Conservation (phyloP, 1,140 invertebrate species). For the Neodiprion fabricii region DNA sequence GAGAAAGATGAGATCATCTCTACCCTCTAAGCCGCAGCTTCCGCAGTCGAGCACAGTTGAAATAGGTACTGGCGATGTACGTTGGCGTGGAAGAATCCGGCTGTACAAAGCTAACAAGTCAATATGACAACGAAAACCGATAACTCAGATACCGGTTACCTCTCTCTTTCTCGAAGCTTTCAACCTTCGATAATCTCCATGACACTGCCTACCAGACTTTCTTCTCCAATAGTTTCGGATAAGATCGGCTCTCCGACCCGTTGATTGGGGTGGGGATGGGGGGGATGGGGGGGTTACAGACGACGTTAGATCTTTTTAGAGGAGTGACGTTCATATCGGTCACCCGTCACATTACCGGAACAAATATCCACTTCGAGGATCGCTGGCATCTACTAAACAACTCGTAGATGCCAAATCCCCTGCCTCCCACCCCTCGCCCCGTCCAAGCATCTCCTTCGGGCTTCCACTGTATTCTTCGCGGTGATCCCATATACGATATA, state of each 20-base stretch:
- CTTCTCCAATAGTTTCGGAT: background rate
- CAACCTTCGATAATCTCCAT: background rate
- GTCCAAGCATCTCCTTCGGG: too few species aligned
- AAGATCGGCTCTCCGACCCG: background rate
- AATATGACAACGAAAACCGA: background rate
- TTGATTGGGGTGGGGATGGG: background rate
- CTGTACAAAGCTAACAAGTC: background rate
- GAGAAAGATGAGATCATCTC: background rate
- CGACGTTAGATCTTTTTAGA: background rate
- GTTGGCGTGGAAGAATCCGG: constrained; percentile 4
- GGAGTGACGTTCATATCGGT: background rate
- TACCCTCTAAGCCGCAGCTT: background rate
- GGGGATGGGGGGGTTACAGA: background rate
- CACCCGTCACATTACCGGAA: constrained; percentile 31
- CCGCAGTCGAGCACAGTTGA: background rate
- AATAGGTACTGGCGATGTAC: background rate
- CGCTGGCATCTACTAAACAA: constrained; percentile 25
- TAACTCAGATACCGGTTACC: background rate
- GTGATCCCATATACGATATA: too few species aligned
- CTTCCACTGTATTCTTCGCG: too few species aligned
- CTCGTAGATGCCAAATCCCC: constrained; percentile 30
- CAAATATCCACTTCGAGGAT: constrained; percentile 36
- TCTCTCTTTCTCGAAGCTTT: background rate
- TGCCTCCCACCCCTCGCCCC: background rate
- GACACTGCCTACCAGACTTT: background rate